Evolutionary conservation across 2,888 invertebrate species (phyloP).

Genomic region (Cosmia trapezina): DNA sequence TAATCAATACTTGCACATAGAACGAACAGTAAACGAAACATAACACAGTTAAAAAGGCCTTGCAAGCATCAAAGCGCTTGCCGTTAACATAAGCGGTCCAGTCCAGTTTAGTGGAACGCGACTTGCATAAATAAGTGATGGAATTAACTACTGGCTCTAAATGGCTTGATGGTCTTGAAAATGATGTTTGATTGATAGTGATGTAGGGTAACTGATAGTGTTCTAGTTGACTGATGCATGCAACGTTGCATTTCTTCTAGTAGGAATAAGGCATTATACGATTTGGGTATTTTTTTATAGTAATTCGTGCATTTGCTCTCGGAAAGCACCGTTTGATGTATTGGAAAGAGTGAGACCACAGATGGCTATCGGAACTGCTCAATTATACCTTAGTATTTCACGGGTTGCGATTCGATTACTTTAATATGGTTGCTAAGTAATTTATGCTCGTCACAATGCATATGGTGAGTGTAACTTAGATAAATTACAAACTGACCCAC

Average conservation of each 20-base stretch:
- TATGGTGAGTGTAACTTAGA: no score
- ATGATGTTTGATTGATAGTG: conserved; percentile 36
- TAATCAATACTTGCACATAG: conserved; percentile 39
- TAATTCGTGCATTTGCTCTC: no score
- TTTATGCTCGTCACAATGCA: no score
- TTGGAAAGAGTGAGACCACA: no score
- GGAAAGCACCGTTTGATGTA: no score
- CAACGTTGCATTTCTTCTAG: neutral
- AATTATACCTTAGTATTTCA: no score
- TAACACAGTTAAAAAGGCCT: conserved; percentile 53
- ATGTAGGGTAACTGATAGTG: conserved; percentile 26
- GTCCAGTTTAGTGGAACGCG: conserved; percentile 63
- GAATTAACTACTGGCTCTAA: conserved; percentile 46
- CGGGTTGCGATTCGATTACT: no score
- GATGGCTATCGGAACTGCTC: no score
- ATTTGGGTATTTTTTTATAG: no score
- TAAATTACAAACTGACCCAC: no score
- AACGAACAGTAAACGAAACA: conserved; percentile 35
- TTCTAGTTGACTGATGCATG: conserved; percentile 13
- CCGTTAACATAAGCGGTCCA: conserved; percentile 61
- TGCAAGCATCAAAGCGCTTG: conserved; percentile 51
- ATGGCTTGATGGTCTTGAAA: conserved; percentile 20
- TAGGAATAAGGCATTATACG: neutral
- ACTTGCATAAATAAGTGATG: conserved; percentile 57
- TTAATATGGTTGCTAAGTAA: no score